Base-by-base conservation (phyloP, 2,888 invertebrate genomes). In the Bombyx huttoni region DNA sequence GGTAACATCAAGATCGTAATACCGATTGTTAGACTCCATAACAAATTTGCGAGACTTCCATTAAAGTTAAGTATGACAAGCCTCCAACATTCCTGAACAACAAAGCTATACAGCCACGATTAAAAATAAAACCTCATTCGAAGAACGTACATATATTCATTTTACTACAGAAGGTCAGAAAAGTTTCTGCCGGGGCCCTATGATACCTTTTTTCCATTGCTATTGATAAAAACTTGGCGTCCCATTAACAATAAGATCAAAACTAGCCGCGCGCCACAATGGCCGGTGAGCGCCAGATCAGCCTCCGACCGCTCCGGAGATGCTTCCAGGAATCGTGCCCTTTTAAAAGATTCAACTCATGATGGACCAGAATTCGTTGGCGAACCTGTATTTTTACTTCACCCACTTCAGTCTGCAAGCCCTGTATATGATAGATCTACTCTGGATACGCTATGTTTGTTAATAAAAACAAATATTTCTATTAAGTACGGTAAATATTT, bases 211-310 rank as follows among this genome's bases (percentile, higher is more conserved):
- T 88, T 88, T 86, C 84, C 85, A 73, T 73, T 72, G 66, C 66
- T 60, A 68, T 75, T 77, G 77, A 88, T 24, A 88, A 88, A 88
- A 88, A 85, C 81, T 77, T 85, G 81, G 85, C 85, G 85, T 86
- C 86, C 86, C 84, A 86, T 85, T 87, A 87, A 88, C 81, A 87
- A 88, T 87, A 85, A 86, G 83, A 87, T 87, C 87, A 88, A 88
- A 88, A 87, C 84, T 85, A 83, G 85, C 87, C 86, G 83, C 87
- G 77, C 72, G 72, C 73, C 78, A 85, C 85, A 85, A 85, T 82
- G 81, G 77, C 65, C 80, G 75, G 67, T 73, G 82, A 84, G 85
- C 85, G 86, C 86, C 84, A 24, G 24, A 24, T 24, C 24, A 81
- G 83, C 79, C 83, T 80, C 77, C 80, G 77, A 70, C 76, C 81